These are phyloP conservation scores for Ia io DNA, from an alignment of 2,113 vertebrate species.

Conservation along the genomic window DNA sequence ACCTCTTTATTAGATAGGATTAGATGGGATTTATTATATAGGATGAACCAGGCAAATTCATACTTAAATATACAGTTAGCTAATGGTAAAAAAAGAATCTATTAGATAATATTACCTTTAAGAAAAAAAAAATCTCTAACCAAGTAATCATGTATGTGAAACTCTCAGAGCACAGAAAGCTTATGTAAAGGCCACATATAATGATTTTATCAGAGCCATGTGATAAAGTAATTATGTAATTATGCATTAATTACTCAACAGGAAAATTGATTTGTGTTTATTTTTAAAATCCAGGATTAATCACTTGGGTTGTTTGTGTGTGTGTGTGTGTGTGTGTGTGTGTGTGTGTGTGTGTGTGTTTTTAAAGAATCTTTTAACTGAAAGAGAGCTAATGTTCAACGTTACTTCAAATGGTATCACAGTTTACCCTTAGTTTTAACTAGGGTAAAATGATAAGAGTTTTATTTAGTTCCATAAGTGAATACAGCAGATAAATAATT, in stretches of 20 bases:
- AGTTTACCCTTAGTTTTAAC: conserved; percentile 28
- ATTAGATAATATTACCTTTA: neutral
- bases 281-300: conserved; percentile 46
- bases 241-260: conserved; percentile 31
- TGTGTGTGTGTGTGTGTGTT: too few relatives aligned
- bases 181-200: conserved; percentile 41
- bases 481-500: conserved; percentile 9
- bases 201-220: conserved; percentile 49
- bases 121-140: neutral
- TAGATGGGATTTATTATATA: too few relatives aligned
- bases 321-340: too few relatives aligned
- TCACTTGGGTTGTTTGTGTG: neutral
- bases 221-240: conserved; percentile 56
- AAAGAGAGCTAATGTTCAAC: conserved; percentile 29
- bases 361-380: neutral
- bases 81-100: neutral
- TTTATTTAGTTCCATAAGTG: neutral
- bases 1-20: neutral
- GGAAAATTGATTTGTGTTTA: conserved; percentile 20
- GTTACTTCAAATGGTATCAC: neutral
- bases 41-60: neutral
- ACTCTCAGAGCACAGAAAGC: conserved; percentile 7
- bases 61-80: neutral
- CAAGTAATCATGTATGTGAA: neutral
- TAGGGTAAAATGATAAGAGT: neutral